Percentiles rank a stretch among this genome's conserved stretches.
phyloP scores from a whole-genome alignment of 1,140 invertebrate genomes.

The Eumeta japonica region DNA sequence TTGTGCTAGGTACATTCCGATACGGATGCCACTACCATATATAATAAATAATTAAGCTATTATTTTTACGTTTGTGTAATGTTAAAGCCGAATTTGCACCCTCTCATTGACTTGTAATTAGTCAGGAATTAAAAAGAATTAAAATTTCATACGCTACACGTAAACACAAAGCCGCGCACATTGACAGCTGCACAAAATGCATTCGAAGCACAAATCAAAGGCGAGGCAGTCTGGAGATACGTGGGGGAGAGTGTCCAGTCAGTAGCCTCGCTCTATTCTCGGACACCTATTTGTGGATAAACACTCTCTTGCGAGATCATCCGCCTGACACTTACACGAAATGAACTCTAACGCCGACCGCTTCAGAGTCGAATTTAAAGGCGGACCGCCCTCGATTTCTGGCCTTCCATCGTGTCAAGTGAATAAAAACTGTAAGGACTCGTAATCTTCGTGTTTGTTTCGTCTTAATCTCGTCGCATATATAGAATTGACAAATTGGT shows the following conservation, averaged over 20 bases:
- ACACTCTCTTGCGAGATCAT: constrained; percentile 30
- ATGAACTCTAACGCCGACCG: too few species aligned
- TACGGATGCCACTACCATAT: too few species aligned
- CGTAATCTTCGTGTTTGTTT: constrained; percentile 44
- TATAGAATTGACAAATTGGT: constrained; percentile 40
- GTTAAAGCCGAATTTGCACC: too few species aligned
- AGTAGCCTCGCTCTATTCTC: constrained; percentile 56
- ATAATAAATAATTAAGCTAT: too few species aligned
- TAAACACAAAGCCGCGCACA: too few species aligned
- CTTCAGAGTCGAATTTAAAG: constrained; percentile 28
- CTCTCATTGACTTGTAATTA: too few species aligned
- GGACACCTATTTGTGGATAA: constrained; percentile 52
- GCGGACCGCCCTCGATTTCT: constrained; percentile 9
- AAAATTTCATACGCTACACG: too few species aligned
- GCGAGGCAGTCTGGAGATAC: constrained; percentile 40
- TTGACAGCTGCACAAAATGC: too few species aligned
- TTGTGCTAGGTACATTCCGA: too few species aligned
- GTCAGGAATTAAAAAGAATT: too few species aligned
- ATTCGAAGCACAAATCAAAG: too few species aligned
- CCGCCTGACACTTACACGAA: constrained; percentile 18
- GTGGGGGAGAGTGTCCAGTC: constrained; percentile 47
- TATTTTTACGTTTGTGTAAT: too few species aligned
- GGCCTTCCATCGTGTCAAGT: constrained; percentile 20
- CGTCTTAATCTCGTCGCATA: constrained; percentile 46
- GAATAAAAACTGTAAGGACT: constrained; percentile 40